Percentiles rank a stretch among this genome's conserved stretches.
These are phyloP conservation scores for Drosophila truncata DNA, from an alignment of 1,140 invertebrate species.

Conservation along the genomic window DNA sequence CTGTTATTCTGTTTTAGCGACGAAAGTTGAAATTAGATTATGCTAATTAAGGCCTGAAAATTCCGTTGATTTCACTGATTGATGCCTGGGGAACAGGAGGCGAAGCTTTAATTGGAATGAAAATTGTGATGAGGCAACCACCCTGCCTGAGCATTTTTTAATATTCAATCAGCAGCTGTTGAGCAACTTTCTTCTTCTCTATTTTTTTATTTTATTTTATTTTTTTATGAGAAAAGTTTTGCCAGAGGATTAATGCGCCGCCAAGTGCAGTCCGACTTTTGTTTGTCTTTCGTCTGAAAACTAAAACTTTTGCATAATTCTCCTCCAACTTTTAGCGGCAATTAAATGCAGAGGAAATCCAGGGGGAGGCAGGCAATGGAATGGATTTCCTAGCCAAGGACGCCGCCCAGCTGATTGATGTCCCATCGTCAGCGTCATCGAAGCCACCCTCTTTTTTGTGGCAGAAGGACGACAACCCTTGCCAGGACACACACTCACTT, in stretches of 20 bases:
- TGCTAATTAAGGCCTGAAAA: constrained; percentile 76
- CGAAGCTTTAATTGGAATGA: constrained; percentile 52
- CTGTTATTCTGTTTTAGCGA: constrained; percentile 36
- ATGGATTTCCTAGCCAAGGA: neutral
- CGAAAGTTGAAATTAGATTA: constrained; percentile 84
- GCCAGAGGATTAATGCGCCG: constrained; percentile 67
- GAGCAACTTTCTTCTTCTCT: constrained; percentile 31
- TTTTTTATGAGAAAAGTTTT: constrained; percentile 43
- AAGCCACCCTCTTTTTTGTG: constrained; percentile 15
- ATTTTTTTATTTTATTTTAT: constrained; percentile 35
- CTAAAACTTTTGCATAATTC: constrained; percentile 45
- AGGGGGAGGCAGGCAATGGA: neutral
- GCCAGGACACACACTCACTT: constrained; percentile 42
- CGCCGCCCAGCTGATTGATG: constrained; percentile 54
- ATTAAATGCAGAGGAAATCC: constrained; percentile 41
- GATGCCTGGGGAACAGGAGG: constrained; percentile 52
- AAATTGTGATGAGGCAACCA: neutral
- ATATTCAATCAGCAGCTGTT: constrained; percentile 81
- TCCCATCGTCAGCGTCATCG: constrained; percentile 32
- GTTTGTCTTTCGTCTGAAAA: constrained; percentile 61
- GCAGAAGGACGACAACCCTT: constrained; percentile 24
- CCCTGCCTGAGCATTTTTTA: constrained; percentile 67
- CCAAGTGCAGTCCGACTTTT: constrained; percentile 51
- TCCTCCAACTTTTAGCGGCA: constrained; percentile 13
- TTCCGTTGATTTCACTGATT: constrained; percentile 61